Percentiles rank a stretch among this genome's conserved stretches.
These are phyloP conservation scores for Cephus pygmeus DNA, from an alignment of 2,888 invertebrate genomes.

Conservation along the genomic window DNA sequence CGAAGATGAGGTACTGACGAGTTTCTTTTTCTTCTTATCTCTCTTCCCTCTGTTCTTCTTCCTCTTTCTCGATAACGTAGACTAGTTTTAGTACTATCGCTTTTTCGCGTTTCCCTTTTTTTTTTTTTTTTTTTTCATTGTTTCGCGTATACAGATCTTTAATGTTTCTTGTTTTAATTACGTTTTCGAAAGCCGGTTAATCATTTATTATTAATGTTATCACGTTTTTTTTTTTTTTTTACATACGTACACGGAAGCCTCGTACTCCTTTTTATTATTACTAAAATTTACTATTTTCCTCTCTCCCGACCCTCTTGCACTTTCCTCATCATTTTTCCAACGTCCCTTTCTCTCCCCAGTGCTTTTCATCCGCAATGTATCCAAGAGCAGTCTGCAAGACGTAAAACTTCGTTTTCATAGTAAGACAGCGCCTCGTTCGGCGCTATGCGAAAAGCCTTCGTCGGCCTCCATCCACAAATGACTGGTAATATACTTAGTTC, in stretches of 20 bases:
- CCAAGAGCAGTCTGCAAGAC: not conserved
- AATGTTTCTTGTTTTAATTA: conserved; percentile 19
- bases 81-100: conserved; percentile 30
- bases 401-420: not conserved
- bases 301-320: not conserved
- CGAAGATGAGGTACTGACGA: conserved; percentile 46
- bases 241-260: not conserved
- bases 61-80: conserved; percentile 13
- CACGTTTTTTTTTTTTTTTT: not conserved
- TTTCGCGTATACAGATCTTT: conserved; percentile 21
- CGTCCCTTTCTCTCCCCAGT: not conserved
- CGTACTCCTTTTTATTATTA: not conserved
- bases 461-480: conserved; percentile 36
- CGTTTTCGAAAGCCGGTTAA: conserved; percentile 25
- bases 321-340: not conserved
- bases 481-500: conserved; percentile 48
- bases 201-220: conserved; percentile 27
- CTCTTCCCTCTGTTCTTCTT: not conserved
- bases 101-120: conserved; percentile 23
- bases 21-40: conserved; percentile 7
- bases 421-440: not conserved
- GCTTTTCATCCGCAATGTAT: not conserved
- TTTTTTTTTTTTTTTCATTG: conserved; percentile 24
- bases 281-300: not conserved
- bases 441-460: conserved; percentile 29